A percentile compares a stretch with the other conserved stretches of the same genome.
Conservation (phyloP, 2,888 invertebrate genomes). For the Mesorhabditis belari region DNA sequence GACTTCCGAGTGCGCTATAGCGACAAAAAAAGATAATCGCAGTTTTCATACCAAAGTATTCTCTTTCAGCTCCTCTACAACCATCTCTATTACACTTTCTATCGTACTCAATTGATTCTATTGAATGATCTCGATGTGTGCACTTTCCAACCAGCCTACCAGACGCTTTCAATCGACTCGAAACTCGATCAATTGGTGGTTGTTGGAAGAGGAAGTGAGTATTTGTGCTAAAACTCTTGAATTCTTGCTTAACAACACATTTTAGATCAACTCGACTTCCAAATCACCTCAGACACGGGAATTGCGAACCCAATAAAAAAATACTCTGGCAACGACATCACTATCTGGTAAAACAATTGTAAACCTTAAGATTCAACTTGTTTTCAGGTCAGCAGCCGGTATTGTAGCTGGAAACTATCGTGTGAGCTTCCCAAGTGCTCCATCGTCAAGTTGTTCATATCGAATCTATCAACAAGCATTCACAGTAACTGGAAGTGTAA, state of each 20-base stretch:
- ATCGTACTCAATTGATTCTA: slow-evolving; percentile 30
- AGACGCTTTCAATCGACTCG: slow-evolving; percentile 19
- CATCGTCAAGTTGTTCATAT: slow-evolving; percentile 20
- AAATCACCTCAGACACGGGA: not conserved
- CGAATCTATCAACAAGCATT: slow-evolving; percentile 27
- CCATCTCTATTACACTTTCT: slow-evolving; percentile 27
- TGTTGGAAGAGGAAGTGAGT: slow-evolving; percentile 21
- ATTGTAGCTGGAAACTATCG: slow-evolving; percentile 27
- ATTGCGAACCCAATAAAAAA: slow-evolving; percentile 9
- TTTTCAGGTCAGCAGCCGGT: slow-evolving; percentile 12
- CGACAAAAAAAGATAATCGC: not conserved
- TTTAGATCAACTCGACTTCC: not conserved
- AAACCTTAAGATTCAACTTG: not conserved
- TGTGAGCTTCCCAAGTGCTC: slow-evolving; percentile 22
- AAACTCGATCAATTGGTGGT: slow-evolving; percentile 19
- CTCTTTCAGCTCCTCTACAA: not conserved
- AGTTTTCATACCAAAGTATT: not conserved
- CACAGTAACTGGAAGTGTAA: too few species aligned
- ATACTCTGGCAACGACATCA: slow-evolving; percentile 17
- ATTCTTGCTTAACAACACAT: not conserved
- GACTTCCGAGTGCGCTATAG: too few species aligned
- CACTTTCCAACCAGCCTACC: slow-evolving; percentile 15
- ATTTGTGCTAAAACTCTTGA: not conserved
- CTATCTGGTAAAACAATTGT: slow-evolving; percentile 15
- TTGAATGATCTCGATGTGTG: slow-evolving; percentile 26